Conservation (phyloP, 2,113 vertebrate species). For the Dasyurus viverrinus region DNA sequence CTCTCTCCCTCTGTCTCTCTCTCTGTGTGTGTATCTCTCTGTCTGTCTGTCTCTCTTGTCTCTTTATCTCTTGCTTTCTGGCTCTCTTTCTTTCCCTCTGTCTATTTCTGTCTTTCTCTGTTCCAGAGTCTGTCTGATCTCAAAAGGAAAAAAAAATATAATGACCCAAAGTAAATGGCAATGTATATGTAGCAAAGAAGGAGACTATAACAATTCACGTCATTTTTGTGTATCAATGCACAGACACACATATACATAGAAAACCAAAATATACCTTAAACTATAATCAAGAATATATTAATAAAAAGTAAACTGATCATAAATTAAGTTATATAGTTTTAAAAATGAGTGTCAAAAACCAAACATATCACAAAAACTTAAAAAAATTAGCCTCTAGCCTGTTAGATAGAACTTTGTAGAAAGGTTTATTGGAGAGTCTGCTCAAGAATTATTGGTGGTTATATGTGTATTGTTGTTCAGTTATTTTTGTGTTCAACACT, state of each 20-base stretch:
- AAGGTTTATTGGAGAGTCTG: background rate
- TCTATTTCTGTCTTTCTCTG: no score
- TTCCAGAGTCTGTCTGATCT: background rate
- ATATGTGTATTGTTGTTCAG: background rate
- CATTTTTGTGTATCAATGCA: background rate
- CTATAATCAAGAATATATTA: background rate
- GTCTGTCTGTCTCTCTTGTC: no score
- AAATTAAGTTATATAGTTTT: background rate
- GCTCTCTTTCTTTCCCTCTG: no score
- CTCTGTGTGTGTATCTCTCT: background rate
- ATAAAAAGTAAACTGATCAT: background rate
- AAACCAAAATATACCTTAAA: background rate
- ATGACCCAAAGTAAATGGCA: background rate
- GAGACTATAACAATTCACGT: background rate
- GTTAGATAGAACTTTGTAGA: background rate
- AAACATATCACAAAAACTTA: background rate
- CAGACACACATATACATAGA: background rate
- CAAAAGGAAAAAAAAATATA: background rate
- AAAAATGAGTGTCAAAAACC: background rate
- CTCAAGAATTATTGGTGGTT: background rate
- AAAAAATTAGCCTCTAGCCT: background rate
- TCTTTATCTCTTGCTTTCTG: no score
- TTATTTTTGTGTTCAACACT: no score
- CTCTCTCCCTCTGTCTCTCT: background rate
- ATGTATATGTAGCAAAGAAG: background rate